These are phyloP conservation scores for Hepsetus odoe DNA, from an alignment of 2,113 vertebrate species.

Conservation along the genomic window DNA sequence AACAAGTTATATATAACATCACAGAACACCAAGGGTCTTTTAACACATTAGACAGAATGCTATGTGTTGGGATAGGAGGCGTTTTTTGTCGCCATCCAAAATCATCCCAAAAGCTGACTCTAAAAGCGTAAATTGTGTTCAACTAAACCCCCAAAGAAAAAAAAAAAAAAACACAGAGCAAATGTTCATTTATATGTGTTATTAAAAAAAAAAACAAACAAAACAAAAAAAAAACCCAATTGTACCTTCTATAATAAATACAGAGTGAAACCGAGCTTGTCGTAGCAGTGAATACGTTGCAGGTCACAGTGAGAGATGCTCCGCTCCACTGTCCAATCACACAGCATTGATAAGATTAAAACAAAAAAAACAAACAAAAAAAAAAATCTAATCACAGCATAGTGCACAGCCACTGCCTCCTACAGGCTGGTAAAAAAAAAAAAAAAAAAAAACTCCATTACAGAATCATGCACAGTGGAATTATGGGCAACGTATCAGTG, in stretches of 20 bases:
- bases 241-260: constrained; percentile 49
- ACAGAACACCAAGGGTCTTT: too few species aligned
- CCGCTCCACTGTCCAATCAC: constrained; percentile 37
- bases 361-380: background rate
- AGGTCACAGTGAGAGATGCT: constrained; percentile 42
- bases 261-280: background rate
- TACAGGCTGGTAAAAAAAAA: background rate
- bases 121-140: too few species aligned
- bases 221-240: constrained; percentile 2
- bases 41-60: too few species aligned
- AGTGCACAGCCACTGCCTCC: constrained; percentile 11
- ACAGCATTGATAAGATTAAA: constrained; percentile 9
- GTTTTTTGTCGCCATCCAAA: too few species aligned
- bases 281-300: constrained; percentile 16
- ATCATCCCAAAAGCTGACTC: too few species aligned
- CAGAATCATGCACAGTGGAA: background rate
- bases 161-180: background rate
- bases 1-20: too few species aligned
- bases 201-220: constrained; percentile 20
- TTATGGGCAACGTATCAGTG: background rate
- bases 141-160: too few species aligned
- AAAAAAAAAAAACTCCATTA: constrained; percentile 7
- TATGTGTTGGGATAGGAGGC: too few species aligned
- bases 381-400: constrained; percentile 26
- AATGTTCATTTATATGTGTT: constrained; percentile 29